A percentile compares a stretch with the other conserved stretches of the same genome.
Evolutionary conservation across 1,140 invertebrate species (phyloP).

Genomic region (Drosophila leontia): DNA sequence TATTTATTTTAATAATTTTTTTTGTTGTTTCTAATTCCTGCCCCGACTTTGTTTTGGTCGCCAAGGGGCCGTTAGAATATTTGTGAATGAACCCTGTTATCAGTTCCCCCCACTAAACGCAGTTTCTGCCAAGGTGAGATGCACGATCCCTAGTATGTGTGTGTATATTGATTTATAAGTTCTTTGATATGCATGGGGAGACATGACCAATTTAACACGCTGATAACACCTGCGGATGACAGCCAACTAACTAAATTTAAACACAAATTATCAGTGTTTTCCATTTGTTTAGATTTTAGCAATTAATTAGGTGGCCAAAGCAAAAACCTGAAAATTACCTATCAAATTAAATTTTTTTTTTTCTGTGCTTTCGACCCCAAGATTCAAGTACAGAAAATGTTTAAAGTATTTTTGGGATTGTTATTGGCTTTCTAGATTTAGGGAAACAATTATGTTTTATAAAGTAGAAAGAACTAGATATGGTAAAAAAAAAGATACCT

Average conservation of each 20-base stretch:
- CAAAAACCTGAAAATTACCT: conserved; percentile 6
- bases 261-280: conserved; percentile 38
- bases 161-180: conserved; percentile 53
- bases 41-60: conserved; percentile 34
- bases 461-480: too few species aligned
- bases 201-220: conserved; percentile 28
- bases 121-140: conserved; percentile 44
- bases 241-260: conserved; percentile 57
- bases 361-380: not conserved
- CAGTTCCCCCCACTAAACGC: conserved; percentile 38
- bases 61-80: conserved; percentile 39
- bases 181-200: conserved; percentile 43
- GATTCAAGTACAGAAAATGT: not conserved
- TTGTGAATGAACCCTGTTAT: conserved; percentile 46
- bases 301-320: conserved; percentile 29
- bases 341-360: conserved; percentile 9
- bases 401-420: not conserved
- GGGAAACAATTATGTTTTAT: too few species aligned
- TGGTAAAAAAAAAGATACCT: too few species aligned
- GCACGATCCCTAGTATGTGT: not conserved
- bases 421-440: not conserved
- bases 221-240: conserved; percentile 48
- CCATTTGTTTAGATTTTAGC: conserved; percentile 5
- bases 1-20: not conserved
- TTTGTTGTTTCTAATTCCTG: not conserved